Percentiles rank a stretch among this genome's conserved stretches.
Conservation (phyloP, 2,113 vertebrate genomes). For the Dipodomys stephensi region DNA sequence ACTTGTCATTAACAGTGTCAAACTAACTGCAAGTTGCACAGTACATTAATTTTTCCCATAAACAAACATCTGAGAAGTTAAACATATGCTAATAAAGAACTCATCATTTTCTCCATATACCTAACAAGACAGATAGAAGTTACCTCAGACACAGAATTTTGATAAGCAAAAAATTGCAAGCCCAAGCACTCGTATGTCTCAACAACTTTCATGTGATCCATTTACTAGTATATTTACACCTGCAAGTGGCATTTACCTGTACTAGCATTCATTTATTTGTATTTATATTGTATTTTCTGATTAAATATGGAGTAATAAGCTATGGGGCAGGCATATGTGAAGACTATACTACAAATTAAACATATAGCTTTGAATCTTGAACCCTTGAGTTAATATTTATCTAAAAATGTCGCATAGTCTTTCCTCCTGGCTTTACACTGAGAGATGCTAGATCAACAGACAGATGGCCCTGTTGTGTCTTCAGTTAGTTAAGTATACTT, state of each 20-base stretch:
- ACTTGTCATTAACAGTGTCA: constrained; percentile 55
- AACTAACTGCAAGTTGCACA: constrained; percentile 69
- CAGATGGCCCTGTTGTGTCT: not conserved
- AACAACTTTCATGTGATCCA: not conserved
- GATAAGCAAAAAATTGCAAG: not conserved
- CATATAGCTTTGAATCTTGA: not conserved
- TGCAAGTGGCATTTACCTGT: not conserved
- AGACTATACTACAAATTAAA: not conserved
- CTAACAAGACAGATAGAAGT: constrained; percentile 57
- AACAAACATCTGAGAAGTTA: constrained; percentile 69
- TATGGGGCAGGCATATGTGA: not conserved
- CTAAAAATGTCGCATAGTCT: not conserved
- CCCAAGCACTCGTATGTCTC: not conserved
- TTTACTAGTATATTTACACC: not conserved
- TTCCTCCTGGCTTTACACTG: not conserved
- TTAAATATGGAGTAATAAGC: not conserved
- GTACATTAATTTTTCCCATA: constrained; percentile 59
- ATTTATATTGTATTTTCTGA: not conserved
- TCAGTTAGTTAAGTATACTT: constrained; percentile 9
- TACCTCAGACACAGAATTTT: not conserved
- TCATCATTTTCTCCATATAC: constrained; percentile 51
- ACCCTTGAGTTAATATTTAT: not conserved
- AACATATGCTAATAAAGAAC: constrained; percentile 62
- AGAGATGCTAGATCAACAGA: not conserved
- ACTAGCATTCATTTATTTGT: not conserved